phyloP scores from a whole-genome alignment of 2,113 vertebrate species.

The Ammodramus savannarum region DNA sequence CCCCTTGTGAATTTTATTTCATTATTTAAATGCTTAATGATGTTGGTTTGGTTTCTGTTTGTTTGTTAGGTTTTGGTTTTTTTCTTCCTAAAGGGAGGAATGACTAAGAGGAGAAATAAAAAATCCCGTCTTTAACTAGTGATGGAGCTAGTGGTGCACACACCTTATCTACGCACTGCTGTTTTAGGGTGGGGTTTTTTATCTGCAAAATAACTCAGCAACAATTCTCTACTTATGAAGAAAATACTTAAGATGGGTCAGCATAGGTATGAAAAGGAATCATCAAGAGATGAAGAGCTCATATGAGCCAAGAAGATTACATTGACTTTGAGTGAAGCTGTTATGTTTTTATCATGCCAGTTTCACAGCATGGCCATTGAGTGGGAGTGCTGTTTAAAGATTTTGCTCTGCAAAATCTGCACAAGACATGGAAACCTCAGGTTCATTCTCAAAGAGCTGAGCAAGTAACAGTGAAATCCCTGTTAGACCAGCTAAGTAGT shows the following conservation, averaged over 20 bases:
- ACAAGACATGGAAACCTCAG: not conserved
- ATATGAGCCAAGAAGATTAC: not conserved
- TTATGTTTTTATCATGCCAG: not conserved
- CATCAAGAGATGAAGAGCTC: not conserved
- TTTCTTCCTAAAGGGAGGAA: no score
- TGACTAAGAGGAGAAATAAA: not conserved
- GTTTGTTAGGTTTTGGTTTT: fast-evolving
- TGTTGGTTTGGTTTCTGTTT: not conserved
- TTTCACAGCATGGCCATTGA: not conserved
- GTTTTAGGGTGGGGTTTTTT: not conserved
- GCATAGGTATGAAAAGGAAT: not conserved
- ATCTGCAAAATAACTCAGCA: not conserved
- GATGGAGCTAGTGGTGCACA: not conserved
- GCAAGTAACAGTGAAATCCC: not conserved
- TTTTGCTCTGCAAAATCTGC: not conserved
- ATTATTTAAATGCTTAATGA: not conserved
- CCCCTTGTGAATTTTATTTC: not conserved
- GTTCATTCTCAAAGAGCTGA: not conserved
- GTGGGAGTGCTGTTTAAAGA: not conserved
- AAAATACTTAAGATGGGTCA: not conserved
- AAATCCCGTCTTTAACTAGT: not conserved
- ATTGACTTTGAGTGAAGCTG: not conserved
- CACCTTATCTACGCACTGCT: not conserved
- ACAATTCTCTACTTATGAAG: not conserved
- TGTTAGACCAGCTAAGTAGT: not conserved